Percentiles rank a stretch among this genome's conserved stretches.
phyloP scores from a whole-genome alignment of 2,888 invertebrate genomes.

The Himalopsyche japonica region DNA sequence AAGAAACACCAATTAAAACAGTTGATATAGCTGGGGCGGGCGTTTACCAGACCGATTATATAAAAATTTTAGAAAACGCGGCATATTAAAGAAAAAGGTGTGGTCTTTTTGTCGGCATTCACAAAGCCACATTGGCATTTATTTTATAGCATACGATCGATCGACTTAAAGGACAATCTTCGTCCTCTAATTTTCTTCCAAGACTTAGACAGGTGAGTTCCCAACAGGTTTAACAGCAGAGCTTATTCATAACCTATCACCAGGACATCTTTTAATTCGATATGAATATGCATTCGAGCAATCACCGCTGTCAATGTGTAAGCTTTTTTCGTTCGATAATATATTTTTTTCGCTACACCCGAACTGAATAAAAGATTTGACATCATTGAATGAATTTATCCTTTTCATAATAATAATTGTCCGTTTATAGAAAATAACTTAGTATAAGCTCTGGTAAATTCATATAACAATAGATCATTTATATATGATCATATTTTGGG shows the following conservation, averaged over 20 bases:
- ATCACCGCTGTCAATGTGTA: constrained; percentile 6
- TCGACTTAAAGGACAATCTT: constrained; percentile 14
- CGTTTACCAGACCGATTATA: constrained; percentile 8
- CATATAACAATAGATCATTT: too few species aligned
- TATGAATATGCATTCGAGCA: constrained; percentile 15
- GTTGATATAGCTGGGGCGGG: constrained; percentile 16
- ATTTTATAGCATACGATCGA: constrained; percentile 11
- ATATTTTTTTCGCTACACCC: too few species aligned
- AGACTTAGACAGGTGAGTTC: constrained; percentile 26
- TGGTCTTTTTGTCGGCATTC: constrained; percentile 25
- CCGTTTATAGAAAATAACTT: too few species aligned
- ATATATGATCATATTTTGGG: too few species aligned
- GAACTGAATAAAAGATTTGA: too few species aligned
- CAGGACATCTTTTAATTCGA: constrained; percentile 4
- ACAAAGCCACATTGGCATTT: constrained; percentile 27
- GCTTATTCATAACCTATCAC: background rate
- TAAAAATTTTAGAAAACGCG: constrained; percentile 21
- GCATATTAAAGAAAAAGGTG: constrained; percentile 27
- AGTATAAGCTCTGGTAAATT: too few species aligned
- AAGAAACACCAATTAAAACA: constrained; percentile 38
- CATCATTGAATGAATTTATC: too few species aligned
- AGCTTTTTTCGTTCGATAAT: background rate
- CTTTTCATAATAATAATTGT: too few species aligned
- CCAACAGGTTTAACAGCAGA: constrained; percentile 9
- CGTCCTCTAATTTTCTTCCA: constrained; percentile 12